Conservation (phyloP, 2,888 invertebrate genomes). For the Salticus scenicus region DNA sequence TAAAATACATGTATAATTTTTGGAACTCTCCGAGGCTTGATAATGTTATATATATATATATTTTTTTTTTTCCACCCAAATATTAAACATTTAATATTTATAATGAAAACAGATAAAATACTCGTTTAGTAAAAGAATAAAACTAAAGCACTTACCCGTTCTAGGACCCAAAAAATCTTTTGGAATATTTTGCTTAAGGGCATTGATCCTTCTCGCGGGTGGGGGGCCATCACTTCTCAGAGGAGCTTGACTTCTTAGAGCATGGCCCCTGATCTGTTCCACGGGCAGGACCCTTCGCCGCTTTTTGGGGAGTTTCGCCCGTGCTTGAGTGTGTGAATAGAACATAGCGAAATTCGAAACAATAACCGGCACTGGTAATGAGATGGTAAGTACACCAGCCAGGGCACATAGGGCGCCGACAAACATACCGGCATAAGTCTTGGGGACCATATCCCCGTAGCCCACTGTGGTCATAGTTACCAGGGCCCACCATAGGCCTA, state of each 20-base stretch:
- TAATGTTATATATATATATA: too few relatives aligned
- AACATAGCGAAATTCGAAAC: conserved; percentile 98
- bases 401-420: conserved; percentile 94
- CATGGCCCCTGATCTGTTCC: conserved; percentile 83
- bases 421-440: conserved; percentile 94
- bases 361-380: conserved; percentile 85
- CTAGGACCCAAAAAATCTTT: conserved; percentile 71
- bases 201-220: conserved; percentile 81
- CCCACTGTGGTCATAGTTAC: conserved; percentile 97
- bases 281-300: conserved; percentile 90
- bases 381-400: conserved; percentile 89
- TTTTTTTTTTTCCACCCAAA: too few relatives aligned
- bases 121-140: too few relatives aligned
- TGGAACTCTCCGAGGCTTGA: too few relatives aligned
- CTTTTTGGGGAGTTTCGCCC: conserved; percentile 95
- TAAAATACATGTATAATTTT: too few relatives aligned
- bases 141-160: conserved; percentile 67
- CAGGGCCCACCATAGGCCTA: conserved; percentile 97
- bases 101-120: too few relatives aligned
- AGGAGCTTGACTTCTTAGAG: conserved; percentile 72
- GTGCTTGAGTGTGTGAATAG: conserved; percentile 96
- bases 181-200: conserved; percentile 84
- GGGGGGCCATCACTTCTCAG: conserved; percentile 69
- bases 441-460: conserved; percentile 87
- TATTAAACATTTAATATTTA: too few relatives aligned